phyloP scores from a whole-genome alignment of 1,140 invertebrate species.

The Leptinotarsa undecemlineata region DNA sequence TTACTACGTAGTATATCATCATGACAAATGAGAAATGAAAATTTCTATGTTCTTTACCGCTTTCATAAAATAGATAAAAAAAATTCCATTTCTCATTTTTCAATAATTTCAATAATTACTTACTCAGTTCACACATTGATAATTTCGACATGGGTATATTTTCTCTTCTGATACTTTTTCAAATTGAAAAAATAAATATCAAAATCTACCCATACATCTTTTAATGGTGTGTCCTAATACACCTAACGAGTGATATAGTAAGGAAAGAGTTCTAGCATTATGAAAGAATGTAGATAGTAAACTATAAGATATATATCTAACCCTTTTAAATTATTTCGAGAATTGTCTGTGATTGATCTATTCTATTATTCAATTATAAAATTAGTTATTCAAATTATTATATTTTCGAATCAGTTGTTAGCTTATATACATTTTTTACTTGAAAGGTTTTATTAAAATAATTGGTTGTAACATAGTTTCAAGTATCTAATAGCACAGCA shows the following conservation, averaged over 20 bases:
- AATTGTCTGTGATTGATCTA: conserved; percentile 32
- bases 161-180: not conserved
- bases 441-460: conserved; percentile 22
- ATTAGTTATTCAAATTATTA: conserved; percentile 25
- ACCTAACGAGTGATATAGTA: conserved; percentile 3
- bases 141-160: not conserved
- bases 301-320: conserved; percentile 19
- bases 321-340: conserved; percentile 28
- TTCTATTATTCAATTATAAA: conserved; percentile 31
- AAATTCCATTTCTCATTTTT: no score
- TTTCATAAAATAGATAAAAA: no score
- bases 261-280: not conserved
- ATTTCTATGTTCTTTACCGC: no score
- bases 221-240: not conserved
- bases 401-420: not conserved
- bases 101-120: not conserved
- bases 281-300: conserved; percentile 24
- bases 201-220: not conserved
- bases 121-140: not conserved
- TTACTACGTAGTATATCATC: no score
- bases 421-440: not conserved
- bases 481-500: no score
- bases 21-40: no score
- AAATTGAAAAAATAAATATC: not conserved
- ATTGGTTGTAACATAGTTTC: not conserved